Base-by-base conservation (phyloP, 2,113 vertebrate species). In the Grammomys surdaster region DNA sequence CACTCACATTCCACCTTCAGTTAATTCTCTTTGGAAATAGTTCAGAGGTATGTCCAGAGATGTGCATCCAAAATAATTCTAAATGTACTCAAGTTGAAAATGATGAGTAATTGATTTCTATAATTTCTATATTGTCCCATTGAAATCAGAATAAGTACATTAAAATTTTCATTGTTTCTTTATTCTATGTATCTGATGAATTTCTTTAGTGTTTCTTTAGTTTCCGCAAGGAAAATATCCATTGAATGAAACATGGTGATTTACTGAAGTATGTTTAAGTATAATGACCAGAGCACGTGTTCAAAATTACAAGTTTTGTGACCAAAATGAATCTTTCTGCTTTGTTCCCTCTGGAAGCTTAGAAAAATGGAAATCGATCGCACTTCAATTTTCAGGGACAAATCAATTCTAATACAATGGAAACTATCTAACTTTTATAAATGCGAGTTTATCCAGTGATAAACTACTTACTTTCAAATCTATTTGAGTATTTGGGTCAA, bases 351-450 rank as follows among this genome's bases (percentile, higher is more conserved):
- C 26, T n/a, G 46, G 67, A 69, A 82, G 28, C n/a, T 40, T 63
- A 4, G 19, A 88, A 92, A 96, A 93, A 63, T 2, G 3, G 7
- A 91, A 78, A 91, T 67, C 5, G 77, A 65, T 65, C 11, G 81
- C 3, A 88, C 1, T 3, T 88, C 72, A 76, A 1, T 80, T 60
- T 93, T 85, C 24, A 51, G 93, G 5, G 56, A 84, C 36, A 93
- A 93, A 89, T 89, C 48, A 94, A 93, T 63, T 82, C 22, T 91
- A 93, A 89, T 69, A 81, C 12, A 93, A 72, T 28, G 82, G 10
- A 94, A 89, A 67, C n/a, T 51, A 46, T 5, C 28, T 48, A 24
- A n/a, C 36, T 72, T 90, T 96, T 85, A 89, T 51, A 72, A 81
- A 86, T 19, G 70, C 51, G 11, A 90, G 22, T 20, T 54, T 63